These are phyloP conservation scores for Scalopus aquaticus DNA, from an alignment of 2,113 vertebrate species.

Conservation along the genomic window DNA sequence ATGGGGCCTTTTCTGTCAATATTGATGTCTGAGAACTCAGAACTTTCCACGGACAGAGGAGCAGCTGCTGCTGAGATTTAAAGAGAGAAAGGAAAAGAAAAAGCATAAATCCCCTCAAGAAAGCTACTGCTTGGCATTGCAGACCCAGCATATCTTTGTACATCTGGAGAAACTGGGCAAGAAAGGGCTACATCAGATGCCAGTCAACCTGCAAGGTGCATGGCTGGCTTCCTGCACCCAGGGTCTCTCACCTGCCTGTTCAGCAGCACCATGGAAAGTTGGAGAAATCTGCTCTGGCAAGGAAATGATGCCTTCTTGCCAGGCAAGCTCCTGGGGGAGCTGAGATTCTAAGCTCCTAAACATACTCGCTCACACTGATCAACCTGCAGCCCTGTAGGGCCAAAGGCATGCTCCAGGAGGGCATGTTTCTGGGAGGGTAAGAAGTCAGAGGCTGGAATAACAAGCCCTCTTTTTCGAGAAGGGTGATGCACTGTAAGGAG, in stretches of 20 bases:
- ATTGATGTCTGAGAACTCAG: not conserved
- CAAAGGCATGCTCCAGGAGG: not conserved
- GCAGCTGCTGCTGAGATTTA: conserved; percentile 33
- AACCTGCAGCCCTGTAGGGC: not conserved
- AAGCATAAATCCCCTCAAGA: not conserved
- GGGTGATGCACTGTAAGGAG: not conserved
- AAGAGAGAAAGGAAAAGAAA: not conserved
- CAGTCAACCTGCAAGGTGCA: not conserved
- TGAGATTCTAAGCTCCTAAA: not conserved
- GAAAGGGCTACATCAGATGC: not conserved
- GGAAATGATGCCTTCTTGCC: not conserved
- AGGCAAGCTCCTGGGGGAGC: not conserved
- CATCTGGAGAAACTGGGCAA: not conserved
- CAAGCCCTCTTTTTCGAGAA: not conserved
- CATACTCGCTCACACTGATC: not conserved
- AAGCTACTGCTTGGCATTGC: not conserved
- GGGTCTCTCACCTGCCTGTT: not conserved
- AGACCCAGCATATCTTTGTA: not conserved
- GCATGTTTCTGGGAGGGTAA: not conserved
- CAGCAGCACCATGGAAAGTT: accelerated
- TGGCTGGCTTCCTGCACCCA: not conserved
- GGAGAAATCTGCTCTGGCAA: not conserved
- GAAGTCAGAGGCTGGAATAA: not conserved
- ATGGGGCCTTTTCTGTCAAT: conserved; percentile 49
- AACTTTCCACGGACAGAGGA: not conserved